These are phyloP conservation scores for Rhagophthalmus giganteus DNA, from an alignment of 2,888 invertebrate genomes.

Conservation along the genomic window DNA sequence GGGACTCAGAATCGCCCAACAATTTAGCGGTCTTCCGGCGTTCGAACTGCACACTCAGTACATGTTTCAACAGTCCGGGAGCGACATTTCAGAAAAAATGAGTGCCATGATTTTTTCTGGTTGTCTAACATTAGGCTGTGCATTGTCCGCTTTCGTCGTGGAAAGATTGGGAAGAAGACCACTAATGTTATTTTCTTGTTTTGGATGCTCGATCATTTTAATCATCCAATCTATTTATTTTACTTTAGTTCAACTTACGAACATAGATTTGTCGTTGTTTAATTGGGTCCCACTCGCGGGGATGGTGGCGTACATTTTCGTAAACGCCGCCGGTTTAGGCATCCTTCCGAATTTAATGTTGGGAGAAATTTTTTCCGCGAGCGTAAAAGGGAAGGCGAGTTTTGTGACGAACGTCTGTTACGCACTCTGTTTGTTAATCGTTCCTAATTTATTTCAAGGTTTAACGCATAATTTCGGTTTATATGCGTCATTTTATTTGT, in stretches of 20 bases:
- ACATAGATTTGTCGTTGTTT: constrained; percentile 28
- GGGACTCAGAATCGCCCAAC: constrained; percentile 42
- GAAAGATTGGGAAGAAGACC: constrained; percentile 43
- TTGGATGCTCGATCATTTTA: constrained; percentile 37
- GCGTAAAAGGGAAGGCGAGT: constrained; percentile 46
- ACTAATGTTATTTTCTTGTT: constrained; percentile 40
- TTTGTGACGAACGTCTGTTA: constrained; percentile 40
- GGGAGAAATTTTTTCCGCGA: constrained; percentile 45
- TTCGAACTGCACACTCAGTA: constrained; percentile 43
- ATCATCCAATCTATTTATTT: constrained; percentile 41
- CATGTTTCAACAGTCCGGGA: constrained; percentile 48
- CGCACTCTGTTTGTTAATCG: constrained; percentile 34
- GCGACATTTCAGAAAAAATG: constrained; percentile 41
- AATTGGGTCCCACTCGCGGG: constrained; percentile 46
- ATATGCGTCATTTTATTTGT: constrained; percentile 46
- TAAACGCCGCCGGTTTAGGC: constrained; percentile 37
- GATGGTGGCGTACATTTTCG: constrained; percentile 19
- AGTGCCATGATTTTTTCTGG: constrained; percentile 44
- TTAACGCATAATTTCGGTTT: constrained; percentile 43
- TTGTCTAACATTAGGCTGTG: constrained; percentile 22
- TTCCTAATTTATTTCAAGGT: constrained; percentile 45
- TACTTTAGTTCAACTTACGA: constrained; percentile 32
- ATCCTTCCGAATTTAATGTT: constrained; percentile 44
- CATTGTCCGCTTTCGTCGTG: constrained; percentile 36
- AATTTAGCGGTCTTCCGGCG: constrained; percentile 44